phyloP scores from a whole-genome alignment of 2,797 vertebrate species.

The Microtus californicus region DNA sequence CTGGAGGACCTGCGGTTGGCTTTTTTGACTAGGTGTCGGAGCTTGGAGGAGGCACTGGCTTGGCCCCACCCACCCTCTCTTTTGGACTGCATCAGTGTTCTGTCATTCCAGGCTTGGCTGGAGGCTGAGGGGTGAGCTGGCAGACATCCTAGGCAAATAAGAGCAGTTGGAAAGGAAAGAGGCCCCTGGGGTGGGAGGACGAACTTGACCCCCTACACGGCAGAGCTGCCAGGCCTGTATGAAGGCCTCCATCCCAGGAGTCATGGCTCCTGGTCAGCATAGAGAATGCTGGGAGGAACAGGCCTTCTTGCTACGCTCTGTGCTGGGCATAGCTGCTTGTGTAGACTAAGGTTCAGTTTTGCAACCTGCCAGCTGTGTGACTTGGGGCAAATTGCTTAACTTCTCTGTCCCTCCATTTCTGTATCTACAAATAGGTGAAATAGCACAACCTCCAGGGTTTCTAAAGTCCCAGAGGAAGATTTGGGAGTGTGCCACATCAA shows the following conservation, averaged over 20 bases:
- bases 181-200: not conserved
- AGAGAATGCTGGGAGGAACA: not conserved
- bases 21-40: not conserved
- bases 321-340: not conserved
- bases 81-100: not conserved
- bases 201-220: not conserved
- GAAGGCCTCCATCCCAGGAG: not conserved
- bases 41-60: not conserved
- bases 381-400: constrained; percentile 6
- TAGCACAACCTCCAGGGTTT: not conserved
- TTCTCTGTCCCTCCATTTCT: not conserved
- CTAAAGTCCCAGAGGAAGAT: not conserved
- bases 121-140: constrained; percentile 61
- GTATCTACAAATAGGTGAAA: not conserved
- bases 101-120: constrained; percentile 48
- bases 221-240: not conserved
- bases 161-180: constrained; percentile 52
- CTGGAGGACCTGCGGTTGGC: too few species aligned
- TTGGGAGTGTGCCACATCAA: not conserved
- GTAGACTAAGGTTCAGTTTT: not conserved
- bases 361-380: not conserved
- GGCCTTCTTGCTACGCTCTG: not conserved
- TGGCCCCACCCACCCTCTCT: not conserved
- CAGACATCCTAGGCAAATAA: constrained; percentile 64
- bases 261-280: not conserved